Conservation (phyloP, 2,797 vertebrate genomes). For the Caiman crocodilus region DNA sequence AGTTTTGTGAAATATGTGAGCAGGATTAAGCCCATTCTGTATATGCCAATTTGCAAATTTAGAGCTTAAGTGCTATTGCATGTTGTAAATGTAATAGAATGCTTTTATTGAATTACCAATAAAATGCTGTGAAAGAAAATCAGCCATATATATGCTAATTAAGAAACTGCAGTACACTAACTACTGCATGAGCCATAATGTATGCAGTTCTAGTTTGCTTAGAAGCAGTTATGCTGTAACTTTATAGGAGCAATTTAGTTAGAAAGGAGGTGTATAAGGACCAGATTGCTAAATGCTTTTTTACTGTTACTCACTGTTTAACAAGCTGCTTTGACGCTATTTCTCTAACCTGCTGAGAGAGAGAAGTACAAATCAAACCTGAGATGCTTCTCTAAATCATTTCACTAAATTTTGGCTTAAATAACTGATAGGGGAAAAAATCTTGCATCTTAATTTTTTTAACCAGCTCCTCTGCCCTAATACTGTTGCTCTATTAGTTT, state of each 20-base stretch:
- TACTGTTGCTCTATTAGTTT: neutral
- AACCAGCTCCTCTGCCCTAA: neutral
- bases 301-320: slow-evolving; percentile 44
- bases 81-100: slow-evolving; percentile 11
- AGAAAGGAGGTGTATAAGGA: slow-evolving; percentile 19
- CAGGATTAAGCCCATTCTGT: neutral
- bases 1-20: neutral
- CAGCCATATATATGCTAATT: slow-evolving; percentile 31
- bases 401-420: slow-evolving; percentile 19
- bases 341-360: slow-evolving; percentile 33
- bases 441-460: neutral
- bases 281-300: slow-evolving; percentile 68
- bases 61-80: neutral
- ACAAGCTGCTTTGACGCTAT: slow-evolving; percentile 45
- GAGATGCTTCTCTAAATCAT: slow-evolving; percentile 47
- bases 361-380: slow-evolving; percentile 6
- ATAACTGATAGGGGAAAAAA: neutral
- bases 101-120: slow-evolving; percentile 44
- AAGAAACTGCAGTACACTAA: slow-evolving; percentile 36
- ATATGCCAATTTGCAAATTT: neutral
- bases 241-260: slow-evolving; percentile 69
- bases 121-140: slow-evolving; percentile 23
- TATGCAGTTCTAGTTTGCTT: slow-evolving; percentile 34
- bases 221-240: slow-evolving; percentile 26
- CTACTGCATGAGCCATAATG: slow-evolving; percentile 38